Base-by-base conservation (phyloP, 2,888 invertebrate genomes). In the Eupithecia subumbrata region DNA sequence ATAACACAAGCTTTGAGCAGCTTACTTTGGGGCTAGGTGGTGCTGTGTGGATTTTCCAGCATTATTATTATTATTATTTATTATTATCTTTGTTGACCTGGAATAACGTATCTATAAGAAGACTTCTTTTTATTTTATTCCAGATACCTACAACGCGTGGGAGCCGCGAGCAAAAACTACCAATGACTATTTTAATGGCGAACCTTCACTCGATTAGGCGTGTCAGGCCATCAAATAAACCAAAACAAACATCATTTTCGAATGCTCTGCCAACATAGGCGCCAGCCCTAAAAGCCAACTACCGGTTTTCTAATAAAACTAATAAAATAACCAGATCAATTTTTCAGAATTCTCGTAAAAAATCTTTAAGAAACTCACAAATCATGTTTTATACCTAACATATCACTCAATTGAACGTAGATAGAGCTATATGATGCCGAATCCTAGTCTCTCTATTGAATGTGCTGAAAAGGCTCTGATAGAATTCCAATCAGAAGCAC, bases 401-500 rank as follows among this genome's bases (percentile, higher is more conserved):
- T 64, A 34, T 8, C 16, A 64, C 25, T 60, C 22, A 34, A 34
- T 64, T 22, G 3, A 16, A 64, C 1, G 9, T 63, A 7, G 63
- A 63, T 16, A 60, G 52, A 60, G 60, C 60, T 60, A 22, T 60
- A 30, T 9, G 64, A 64, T 18, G 16, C 18, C 9, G 52, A 18
- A 64, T 56, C 25, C 9, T 34, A 30, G 9, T 16, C 16, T 9
- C 34, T 64, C 34, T 34, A 34, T 64, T 64, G 64, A 64, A 64
- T 34, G 30, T 64, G 34, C 18, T 34, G 64, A 64, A 64, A 64
- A 18, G 63, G 34, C 16, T 63, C 16, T 16, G 12, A 34, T 64
- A 64, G 64, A 64, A 64, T 64, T 64, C 11, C 64, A 9, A 34
- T 25, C 60, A 71, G 60, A 63, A 18, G 64, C 64, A 63, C 37